These are phyloP conservation scores for Cydia amplana DNA, from an alignment of 1,140 invertebrate genomes.

Conservation along the genomic window DNA sequence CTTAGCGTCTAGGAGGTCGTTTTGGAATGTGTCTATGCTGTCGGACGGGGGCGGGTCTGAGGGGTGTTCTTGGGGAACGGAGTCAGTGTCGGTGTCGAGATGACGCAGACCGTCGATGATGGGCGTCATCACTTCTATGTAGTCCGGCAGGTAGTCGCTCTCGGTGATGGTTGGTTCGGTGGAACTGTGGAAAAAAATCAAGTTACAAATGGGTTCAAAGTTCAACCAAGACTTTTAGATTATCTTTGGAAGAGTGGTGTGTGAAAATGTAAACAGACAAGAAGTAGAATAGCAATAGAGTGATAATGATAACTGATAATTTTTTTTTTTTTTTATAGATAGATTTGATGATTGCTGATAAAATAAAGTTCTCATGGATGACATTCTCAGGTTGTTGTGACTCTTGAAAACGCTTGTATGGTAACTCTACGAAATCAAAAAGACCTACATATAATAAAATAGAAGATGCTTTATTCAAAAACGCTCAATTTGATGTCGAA, in stretches of 20 bases:
- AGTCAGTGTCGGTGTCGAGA: constrained; percentile 53
- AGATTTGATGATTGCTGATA: too few relatives aligned
- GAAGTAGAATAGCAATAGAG: too few relatives aligned
- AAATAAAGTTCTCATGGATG: too few relatives aligned
- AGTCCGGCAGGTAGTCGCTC: constrained; percentile 73
- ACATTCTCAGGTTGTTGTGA: too few relatives aligned
- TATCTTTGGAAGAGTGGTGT: neutral
- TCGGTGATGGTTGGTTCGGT: constrained; percentile 70
- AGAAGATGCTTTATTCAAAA: too few relatives aligned
- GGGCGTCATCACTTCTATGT: constrained; percentile 75
- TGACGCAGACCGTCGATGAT: constrained; percentile 71
- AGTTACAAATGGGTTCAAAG: constrained; percentile 2
- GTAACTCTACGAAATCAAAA: too few relatives aligned
- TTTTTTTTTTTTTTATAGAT: too few relatives aligned
- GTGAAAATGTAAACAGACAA: too few relatives aligned
- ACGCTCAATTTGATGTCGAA: too few relatives aligned
- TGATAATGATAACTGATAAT: too few relatives aligned
- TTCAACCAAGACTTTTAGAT: constrained; percentile 1
- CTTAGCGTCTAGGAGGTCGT: constrained; percentile 48
- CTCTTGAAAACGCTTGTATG: too few relatives aligned
- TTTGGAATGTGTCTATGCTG: constrained; percentile 65
- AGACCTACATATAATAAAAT: too few relatives aligned
- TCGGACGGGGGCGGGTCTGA: constrained; percentile 38
- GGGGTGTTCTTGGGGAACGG: constrained; percentile 36
- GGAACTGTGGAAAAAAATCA: constrained; percentile 52